Conservation (phyloP, 2,113 vertebrate species). For the Columbina picui region DNA sequence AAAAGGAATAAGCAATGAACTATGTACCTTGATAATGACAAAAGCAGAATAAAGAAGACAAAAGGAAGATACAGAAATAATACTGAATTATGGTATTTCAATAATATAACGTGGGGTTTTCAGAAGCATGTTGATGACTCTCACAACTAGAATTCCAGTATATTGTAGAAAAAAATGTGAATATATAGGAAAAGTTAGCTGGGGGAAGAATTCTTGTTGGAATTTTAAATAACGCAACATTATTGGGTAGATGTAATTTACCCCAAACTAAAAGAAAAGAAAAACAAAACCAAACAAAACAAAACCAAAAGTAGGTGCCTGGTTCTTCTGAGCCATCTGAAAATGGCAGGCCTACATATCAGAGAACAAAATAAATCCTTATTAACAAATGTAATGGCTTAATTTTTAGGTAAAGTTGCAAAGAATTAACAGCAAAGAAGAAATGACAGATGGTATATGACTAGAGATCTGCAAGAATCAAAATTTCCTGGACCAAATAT, state of each 20-base stretch:
- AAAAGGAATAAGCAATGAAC: not conserved
- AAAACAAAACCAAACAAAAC: not conserved
- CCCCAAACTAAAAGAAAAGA: not conserved
- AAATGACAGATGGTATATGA: not conserved
- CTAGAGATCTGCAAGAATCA: not conserved
- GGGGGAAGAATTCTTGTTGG: not conserved
- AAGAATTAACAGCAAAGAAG: not conserved
- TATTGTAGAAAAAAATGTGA: not conserved
- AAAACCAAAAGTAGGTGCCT: not conserved
- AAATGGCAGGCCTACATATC: not conserved
- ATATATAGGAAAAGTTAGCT: not conserved
- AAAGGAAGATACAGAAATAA: not conserved
- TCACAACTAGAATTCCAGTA: not conserved
- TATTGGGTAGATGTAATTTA: not conserved
- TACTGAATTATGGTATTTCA: not conserved
- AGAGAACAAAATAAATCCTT: not conserved
- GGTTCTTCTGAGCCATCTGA: not conserved
- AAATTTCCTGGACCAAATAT: slow-evolving; percentile 16
- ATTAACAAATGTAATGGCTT: rapidly evolving
- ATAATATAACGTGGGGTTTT: not conserved
- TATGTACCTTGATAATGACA: not conserved
- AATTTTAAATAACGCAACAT: not conserved
- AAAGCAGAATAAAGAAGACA: not conserved
- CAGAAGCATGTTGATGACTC: not conserved
- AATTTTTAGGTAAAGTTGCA: not conserved